Conservation (phyloP, 2,113 vertebrate species). For the Paradoxurus hermaphroditus region DNA sequence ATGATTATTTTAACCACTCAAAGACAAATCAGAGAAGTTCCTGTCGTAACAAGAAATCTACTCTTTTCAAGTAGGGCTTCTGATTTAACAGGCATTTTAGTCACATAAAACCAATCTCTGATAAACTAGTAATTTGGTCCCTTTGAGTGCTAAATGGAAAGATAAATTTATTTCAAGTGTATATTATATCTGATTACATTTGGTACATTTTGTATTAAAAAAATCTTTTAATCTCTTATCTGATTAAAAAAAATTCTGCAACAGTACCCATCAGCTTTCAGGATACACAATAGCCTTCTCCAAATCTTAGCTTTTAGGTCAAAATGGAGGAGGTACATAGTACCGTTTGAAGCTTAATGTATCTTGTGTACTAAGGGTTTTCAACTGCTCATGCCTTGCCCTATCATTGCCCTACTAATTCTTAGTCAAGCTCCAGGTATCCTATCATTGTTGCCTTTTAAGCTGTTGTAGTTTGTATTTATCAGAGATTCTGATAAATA, state of each 20-base stretch:
- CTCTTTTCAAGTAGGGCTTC: background rate
- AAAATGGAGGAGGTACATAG: background rate
- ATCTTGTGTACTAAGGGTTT: background rate
- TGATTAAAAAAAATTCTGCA: background rate
- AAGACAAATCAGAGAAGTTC: constrained; percentile 4
- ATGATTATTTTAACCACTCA: constrained; percentile 30
- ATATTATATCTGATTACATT: background rate
- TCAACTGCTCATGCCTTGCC: background rate
- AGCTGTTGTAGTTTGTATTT: background rate
- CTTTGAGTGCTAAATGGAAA: background rate
- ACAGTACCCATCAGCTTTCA: background rate
- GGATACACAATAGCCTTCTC: background rate
- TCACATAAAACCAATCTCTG: constrained; percentile 13
- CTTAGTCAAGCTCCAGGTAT: background rate
- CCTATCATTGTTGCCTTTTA: background rate
- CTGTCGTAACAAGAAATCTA: background rate
- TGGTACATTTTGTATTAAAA: background rate
- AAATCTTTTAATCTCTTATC: background rate
- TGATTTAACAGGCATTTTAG: background rate
- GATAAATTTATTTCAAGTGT: background rate
- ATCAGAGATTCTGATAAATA: background rate
- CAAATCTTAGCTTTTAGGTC: background rate
- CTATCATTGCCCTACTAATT: background rate
- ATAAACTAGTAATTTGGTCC: background rate
- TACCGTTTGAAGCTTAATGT: background rate